Base-by-base conservation (phyloP, 2,888 invertebrate species). In the Tetropium fuscum region DNA sequence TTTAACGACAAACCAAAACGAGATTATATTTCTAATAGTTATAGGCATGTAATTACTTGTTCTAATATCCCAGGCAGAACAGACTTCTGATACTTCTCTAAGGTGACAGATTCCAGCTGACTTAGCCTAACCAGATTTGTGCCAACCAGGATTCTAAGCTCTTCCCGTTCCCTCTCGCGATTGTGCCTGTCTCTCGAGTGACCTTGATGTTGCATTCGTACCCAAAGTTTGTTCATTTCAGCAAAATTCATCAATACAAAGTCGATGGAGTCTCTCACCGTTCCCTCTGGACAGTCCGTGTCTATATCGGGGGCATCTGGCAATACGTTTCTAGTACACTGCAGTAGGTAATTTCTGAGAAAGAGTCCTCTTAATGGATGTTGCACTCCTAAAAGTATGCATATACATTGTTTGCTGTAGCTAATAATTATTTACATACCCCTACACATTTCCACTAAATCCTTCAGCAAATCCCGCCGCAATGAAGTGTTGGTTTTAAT, bases 201-300 rank as follows among this genome's bases (percentile, higher is more conserved):
- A 2, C 80, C 80, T 61, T 98, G 98, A 83, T 99, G 98, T 81
- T 99, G 99, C 99, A 99, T 99, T 51, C 99, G 87, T 15, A 99
- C 99, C 99, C 99, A 99, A 36, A 99, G 83, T 78, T 99, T 99
- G 83, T 99, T 99, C 99, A 99, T 99, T 84, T 99, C 99, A 0
- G 97, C 97, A 80, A 99, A 99, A 84, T 99, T 99, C 88, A 97
- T 93, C 62, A 98, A 83, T 13, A 99, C 94, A 83, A 99, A 99
- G 79, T 99, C 98, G 61, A 99, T 92, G 0, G 98, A 97, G 80
- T 99, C 98, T 54, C 90, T 89, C 0, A 95, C 93, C 15, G 78
- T 81, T 0, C 82, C 82, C 64, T 81, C 81, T 2, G 80, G 78
- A 53, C 67, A 68, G 51, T 77, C 78, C 2, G 18, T 45, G 8